Evolutionary conservation across 2,888 invertebrate species (phyloP).

Genomic region (Yponomeuta cagnagella): DNA sequence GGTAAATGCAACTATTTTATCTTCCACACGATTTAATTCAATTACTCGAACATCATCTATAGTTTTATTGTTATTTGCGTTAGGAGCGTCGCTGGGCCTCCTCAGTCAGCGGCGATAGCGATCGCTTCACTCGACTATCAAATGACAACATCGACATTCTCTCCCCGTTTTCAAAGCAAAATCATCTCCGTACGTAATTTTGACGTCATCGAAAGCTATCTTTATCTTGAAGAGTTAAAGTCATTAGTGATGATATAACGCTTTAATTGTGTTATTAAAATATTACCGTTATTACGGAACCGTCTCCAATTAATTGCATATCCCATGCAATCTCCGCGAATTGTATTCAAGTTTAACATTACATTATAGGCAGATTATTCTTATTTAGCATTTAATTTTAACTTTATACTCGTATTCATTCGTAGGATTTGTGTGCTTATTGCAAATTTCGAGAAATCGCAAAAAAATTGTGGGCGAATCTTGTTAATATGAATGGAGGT

Average conservation of each 20-base stretch:
- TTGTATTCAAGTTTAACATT: not conserved
- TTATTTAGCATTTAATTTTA: too few relatives aligned
- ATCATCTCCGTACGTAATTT: not conserved
- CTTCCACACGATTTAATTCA: not conserved
- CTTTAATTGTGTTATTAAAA: not conserved
- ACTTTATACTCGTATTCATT: not conserved
- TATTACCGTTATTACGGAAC: not conserved
- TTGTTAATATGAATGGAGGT: too few relatives aligned
- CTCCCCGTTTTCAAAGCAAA: not conserved
- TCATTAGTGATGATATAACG: not conserved
- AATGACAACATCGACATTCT: not conserved
- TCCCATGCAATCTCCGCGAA: not conserved
- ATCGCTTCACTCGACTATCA: not conserved
- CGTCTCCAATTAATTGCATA: not conserved
- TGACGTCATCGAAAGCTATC: not conserved
- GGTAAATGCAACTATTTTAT: not conserved
- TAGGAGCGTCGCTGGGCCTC: not conserved
- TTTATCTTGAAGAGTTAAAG: not conserved
- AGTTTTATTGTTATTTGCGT: not conserved
- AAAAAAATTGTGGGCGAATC: too few relatives aligned
- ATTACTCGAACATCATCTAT: not conserved
- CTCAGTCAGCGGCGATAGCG: not conserved
- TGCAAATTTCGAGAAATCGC: too few relatives aligned
- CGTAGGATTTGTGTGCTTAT: too few relatives aligned
- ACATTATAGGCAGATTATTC: not conserved